Percentiles rank a stretch among this genome's conserved stretches.
These are phyloP conservation scores for Cyprinodon variegatus DNA, from an alignment of 2,113 vertebrate genomes.

Conservation along the genomic window DNA sequence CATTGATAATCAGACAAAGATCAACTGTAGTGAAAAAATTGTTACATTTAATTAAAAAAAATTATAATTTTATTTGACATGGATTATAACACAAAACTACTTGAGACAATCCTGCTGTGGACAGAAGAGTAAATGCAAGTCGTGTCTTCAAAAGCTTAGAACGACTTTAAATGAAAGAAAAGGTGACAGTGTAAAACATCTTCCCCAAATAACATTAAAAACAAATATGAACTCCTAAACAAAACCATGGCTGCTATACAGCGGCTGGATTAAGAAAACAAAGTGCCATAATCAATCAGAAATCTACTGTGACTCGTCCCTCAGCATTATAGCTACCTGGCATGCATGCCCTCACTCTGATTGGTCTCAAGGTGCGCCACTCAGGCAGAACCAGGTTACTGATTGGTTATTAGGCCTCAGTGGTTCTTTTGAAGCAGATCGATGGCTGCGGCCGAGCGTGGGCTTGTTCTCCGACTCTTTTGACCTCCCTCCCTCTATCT, in stretches of 20 bases:
- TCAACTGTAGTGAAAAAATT: background rate
- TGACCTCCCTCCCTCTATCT: background rate
- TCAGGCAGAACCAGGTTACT: background rate
- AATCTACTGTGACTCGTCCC: background rate
- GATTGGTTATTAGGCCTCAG: constrained; percentile 29
- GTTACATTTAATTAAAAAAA: background rate
- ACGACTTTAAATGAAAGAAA: too few relatives aligned
- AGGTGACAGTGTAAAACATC: background rate
- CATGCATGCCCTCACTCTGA: fast-evolving
- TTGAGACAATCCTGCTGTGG: too few relatives aligned
- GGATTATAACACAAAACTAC: background rate
- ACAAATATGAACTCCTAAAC: background rate
- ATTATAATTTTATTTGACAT: too few relatives aligned
- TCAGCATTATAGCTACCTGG: background rate
- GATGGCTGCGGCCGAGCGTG: constrained; percentile 19
- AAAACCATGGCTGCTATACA: background rate
- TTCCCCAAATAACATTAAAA: background rate
- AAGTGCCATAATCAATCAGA: background rate
- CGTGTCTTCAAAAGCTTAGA: too few relatives aligned
- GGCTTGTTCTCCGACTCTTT: constrained; percentile 7
- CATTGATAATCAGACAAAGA: background rate
- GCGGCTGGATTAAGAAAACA: background rate
- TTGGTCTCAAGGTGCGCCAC: constrained; percentile 7
- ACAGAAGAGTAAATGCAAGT: too few relatives aligned
- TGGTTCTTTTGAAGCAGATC: constrained; percentile 12